A percentile compares a stretch with the other conserved stretches of the same genome.
Evolutionary conservation across 2,888 invertebrate species (phyloP).

Genomic region (Zygothrica quintamaculata): DNA sequence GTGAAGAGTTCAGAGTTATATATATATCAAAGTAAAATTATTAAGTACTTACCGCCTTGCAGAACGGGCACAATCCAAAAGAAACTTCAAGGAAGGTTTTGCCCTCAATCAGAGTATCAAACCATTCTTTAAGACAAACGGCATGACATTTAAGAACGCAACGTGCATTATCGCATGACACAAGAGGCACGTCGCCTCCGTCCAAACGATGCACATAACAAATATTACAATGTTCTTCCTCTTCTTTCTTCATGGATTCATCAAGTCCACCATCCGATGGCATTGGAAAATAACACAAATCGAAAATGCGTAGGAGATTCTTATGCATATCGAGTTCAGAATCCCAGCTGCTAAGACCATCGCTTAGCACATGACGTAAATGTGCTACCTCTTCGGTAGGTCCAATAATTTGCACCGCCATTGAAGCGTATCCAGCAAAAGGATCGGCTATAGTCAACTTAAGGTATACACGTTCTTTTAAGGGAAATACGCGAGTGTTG

Average conservation of each 20-base stretch:
- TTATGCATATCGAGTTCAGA: slow-evolving; percentile 82
- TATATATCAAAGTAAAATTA: neutral
- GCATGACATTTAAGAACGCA: slow-evolving; percentile 83
- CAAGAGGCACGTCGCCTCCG: slow-evolving; percentile 79
- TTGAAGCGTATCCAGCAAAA: slow-evolving; percentile 75
- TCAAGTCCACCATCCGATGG: slow-evolving; percentile 41
- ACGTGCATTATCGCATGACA: slow-evolving; percentile 82
- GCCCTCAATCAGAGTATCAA: slow-evolving; percentile 79
- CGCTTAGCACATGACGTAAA: slow-evolving; percentile 76
- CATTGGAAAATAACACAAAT: slow-evolving; percentile 84
- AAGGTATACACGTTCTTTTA: slow-evolving; percentile 81
- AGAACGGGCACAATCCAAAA: slow-evolving; percentile 83
- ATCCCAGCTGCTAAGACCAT: slow-evolving; percentile 82
- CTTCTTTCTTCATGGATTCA: slow-evolving; percentile 29
- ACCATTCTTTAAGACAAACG: slow-evolving; percentile 83
- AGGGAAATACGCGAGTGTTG: slow-evolving; percentile 80
- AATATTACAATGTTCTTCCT: slow-evolving; percentile 80
- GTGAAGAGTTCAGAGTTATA: too few relatives aligned
- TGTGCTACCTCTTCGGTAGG: slow-evolving; percentile 81
- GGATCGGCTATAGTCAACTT: slow-evolving; percentile 82
- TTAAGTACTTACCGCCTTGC: slow-evolving; percentile 80
- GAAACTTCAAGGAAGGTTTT: slow-evolving; percentile 82
- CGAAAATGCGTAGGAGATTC: slow-evolving; percentile 83
- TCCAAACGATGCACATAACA: slow-evolving; percentile 82
- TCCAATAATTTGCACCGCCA: slow-evolving; percentile 82